These are phyloP conservation scores for Rhinatrema bivittatum DNA, from an alignment of 2,797 vertebrate species.

Conservation along the genomic window DNA sequence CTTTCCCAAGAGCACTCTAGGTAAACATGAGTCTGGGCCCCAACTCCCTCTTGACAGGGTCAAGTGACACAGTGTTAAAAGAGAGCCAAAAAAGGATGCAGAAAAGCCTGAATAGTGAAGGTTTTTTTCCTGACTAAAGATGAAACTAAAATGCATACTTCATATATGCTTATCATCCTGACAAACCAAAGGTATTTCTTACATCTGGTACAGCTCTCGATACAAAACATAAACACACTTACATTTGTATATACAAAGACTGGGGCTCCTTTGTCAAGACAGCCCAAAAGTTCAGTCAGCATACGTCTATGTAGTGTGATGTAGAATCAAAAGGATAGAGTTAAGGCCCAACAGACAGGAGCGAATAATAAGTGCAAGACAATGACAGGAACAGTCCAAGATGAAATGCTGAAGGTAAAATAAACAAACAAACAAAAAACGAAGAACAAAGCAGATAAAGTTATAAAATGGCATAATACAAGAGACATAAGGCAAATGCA, in stretches of 20 bases:
- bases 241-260: no score
- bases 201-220: no score
- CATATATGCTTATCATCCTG: no score
- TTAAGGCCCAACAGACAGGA: not conserved
- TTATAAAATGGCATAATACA: not conserved
- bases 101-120: slow-evolving; percentile 40
- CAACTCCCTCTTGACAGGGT: slow-evolving; percentile 46
- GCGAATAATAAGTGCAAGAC: not conserved
- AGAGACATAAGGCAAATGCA: slow-evolving; percentile 9
- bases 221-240: no score
- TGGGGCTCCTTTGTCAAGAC: no score
- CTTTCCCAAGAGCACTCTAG: slow-evolving; percentile 58
- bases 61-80: slow-evolving; percentile 51
- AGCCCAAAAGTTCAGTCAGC: no score
- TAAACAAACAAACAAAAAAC: no score
- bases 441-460: slow-evolving; percentile 1
- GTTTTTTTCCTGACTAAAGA: slow-evolving; percentile 39
- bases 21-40: slow-evolving; percentile 67
- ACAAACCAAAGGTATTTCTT: no score
- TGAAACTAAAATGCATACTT: not conserved
- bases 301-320: no score
- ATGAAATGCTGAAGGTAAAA: not conserved
- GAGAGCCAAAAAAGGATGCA: slow-evolving; percentile 55
- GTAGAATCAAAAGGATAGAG: not conserved
- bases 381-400: slow-evolving; percentile 12